Conservation (phyloP, 2,888 invertebrate genomes). For the Peribatodes rhomboidaria region DNA sequence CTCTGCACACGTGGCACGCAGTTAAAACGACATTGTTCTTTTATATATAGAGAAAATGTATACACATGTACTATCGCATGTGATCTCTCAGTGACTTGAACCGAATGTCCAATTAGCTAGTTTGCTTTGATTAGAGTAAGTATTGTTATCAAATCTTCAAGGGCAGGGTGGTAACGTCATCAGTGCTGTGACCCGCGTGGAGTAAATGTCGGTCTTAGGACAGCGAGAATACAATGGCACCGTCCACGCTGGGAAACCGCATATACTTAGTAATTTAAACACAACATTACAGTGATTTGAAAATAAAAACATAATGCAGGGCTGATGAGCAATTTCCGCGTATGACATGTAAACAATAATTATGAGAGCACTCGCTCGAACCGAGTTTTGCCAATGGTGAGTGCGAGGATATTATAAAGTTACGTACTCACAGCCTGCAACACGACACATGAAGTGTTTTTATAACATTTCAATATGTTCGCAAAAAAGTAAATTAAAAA, state of each 20-base stretch:
- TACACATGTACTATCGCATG: background rate
- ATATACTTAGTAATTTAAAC: slow-evolving; percentile 16
- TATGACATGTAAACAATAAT: slow-evolving; percentile 65
- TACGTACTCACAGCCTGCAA: background rate
- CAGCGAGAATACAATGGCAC: slow-evolving; percentile 20
- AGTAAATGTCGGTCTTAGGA: slow-evolving; percentile 5
- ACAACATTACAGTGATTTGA: slow-evolving; percentile 45
- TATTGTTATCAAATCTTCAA: background rate
- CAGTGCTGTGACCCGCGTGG: slow-evolving; percentile 8
- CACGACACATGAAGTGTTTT: slow-evolving; percentile 3
- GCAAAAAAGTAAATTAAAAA: too few relatives aligned
- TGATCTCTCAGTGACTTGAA: background rate
- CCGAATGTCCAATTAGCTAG: background rate
- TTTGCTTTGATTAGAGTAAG: background rate
- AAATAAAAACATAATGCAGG: slow-evolving; percentile 56
- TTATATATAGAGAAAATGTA: background rate
- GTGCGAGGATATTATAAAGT: slow-evolving; percentile 40
- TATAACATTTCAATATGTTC: too few relatives aligned
- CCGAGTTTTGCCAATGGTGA: slow-evolving; percentile 53
- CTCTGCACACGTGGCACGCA: slow-evolving; percentile 39
- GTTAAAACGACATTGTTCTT: background rate
- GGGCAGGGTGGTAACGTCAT: slow-evolving; percentile 6
- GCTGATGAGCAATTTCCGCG: slow-evolving; percentile 59
- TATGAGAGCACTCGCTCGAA: slow-evolving; percentile 54
- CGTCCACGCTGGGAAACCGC: slow-evolving; percentile 18